These are phyloP conservation scores for Drosophila lacteicornis DNA, from an alignment of 1,140 invertebrate genomes.

Conservation along the genomic window DNA sequence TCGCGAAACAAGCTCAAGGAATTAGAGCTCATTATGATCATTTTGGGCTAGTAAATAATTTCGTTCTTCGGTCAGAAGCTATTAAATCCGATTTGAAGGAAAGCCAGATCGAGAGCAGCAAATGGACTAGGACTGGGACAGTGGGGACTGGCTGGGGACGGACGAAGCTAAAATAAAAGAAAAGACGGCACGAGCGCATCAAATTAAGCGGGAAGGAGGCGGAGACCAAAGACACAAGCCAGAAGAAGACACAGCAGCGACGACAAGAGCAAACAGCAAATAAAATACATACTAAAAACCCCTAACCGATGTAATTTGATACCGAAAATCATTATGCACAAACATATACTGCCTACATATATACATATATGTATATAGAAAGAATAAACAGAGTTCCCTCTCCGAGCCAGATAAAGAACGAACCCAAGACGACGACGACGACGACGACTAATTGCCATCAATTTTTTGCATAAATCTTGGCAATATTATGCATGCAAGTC, in stretches of 20 bases:
- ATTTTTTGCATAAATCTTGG: conserved; percentile 83
- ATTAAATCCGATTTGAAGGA: conserved; percentile 57
- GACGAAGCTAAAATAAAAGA: conserved; percentile 28
- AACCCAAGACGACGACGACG: conserved; percentile 27
- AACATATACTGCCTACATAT: conserved; percentile 27
- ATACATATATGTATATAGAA: conserved; percentile 8
- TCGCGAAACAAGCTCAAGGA: conserved; percentile 30
- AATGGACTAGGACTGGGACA: conserved; percentile 21
- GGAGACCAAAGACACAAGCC: conserved; percentile 15
- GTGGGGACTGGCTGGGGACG: conserved; percentile 33
- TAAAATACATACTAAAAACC: conserved; percentile 81
- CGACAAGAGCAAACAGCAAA: conserved; percentile 65
- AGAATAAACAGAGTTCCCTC: conserved; percentile 21
- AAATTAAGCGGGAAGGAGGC: conserved; percentile 67
- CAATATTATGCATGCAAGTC: conserved; percentile 75
- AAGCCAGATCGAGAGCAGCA: conserved; percentile 41
- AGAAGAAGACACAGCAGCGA: conserved; percentile 34
- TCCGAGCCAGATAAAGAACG: conserved; percentile 28
- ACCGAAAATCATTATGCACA: conserved; percentile 80
- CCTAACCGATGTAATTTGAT: conserved; percentile 82
- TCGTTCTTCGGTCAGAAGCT: conserved; percentile 61
- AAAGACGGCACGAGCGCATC: conserved; percentile 73
- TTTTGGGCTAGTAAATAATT: conserved; percentile 72
- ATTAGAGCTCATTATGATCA: conserved; percentile 68
- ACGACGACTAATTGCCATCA: conserved; percentile 79